These are phyloP conservation scores for Lysandra bellargus DNA, from an alignment of 2,888 invertebrate genomes.

Conservation along the genomic window DNA sequence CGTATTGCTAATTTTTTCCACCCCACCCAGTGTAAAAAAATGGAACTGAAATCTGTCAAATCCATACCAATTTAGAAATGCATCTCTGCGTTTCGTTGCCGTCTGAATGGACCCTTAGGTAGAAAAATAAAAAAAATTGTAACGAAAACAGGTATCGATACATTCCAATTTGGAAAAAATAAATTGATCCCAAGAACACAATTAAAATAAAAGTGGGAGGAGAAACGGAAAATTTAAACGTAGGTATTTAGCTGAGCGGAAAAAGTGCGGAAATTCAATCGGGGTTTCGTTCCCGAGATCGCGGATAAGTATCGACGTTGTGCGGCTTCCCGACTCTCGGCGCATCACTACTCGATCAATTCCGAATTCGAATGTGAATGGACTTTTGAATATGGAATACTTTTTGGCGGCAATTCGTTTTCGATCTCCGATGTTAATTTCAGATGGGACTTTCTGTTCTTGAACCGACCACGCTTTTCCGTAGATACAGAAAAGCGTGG, in stretches of 20 bases:
- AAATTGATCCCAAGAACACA: conserved; percentile 9
- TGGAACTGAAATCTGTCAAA: too few species aligned
- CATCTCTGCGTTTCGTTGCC: too few species aligned
- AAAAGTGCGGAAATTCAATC: conserved; percentile 64
- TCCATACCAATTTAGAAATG: too few species aligned
- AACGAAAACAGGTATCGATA: not conserved
- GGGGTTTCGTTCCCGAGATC: conserved; percentile 48
- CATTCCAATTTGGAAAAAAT: conserved; percentile 1
- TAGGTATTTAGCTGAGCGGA: conserved; percentile 43
- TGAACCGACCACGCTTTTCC: too few species aligned
- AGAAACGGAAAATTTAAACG: not conserved
- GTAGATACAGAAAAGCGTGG: too few species aligned
- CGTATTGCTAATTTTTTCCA: too few species aligned
- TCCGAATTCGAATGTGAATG: not conserved
- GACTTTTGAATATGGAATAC: conserved; percentile 9
- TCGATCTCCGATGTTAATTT: not conserved
- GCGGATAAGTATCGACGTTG: conserved; percentile 42
- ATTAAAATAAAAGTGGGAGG: not conserved
- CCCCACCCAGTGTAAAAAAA: too few species aligned
- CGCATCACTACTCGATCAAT: conserved; percentile 1
- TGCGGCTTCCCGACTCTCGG: not conserved
- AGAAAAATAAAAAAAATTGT: not conserved
- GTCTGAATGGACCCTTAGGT: too few species aligned
- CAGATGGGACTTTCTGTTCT: too few species aligned
- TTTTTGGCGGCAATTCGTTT: conserved; percentile 1